A percentile compares a stretch with the other conserved stretches of the same genome.
Conservation (phyloP, 2,888 invertebrate genomes). For the Galerucella nymphaeae region DNA sequence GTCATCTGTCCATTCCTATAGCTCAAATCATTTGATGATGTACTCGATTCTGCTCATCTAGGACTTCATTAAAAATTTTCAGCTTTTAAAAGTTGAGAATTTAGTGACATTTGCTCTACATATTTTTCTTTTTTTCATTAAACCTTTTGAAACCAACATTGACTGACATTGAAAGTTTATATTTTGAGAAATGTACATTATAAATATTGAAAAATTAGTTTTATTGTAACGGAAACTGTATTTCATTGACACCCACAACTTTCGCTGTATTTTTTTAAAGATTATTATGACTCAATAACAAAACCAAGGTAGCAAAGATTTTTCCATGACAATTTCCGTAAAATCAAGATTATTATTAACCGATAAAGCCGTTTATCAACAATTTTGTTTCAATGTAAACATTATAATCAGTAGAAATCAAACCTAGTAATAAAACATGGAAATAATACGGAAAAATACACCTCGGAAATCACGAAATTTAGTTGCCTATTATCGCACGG, state of each 20-base stretch:
- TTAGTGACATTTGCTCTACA: no score
- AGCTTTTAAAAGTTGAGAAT: no score
- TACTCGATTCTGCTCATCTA: no score
- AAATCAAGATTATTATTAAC: not conserved
- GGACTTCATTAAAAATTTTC: no score
- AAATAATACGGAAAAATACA: conserved; percentile 8
- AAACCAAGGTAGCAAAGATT: not conserved
- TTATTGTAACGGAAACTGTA: no score
- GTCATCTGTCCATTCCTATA: no score
- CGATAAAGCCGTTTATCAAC: not conserved
- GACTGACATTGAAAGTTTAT: no score
- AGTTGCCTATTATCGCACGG: conserved; percentile 16
- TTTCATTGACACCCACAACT: not conserved
- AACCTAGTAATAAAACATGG: conserved; percentile 14
- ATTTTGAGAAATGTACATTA: no score
- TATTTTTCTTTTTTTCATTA: no score
- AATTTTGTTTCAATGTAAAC: not conserved
- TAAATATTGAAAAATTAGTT: no score
- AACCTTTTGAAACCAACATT: no score
- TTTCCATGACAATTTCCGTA: not conserved
- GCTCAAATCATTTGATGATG: no score
- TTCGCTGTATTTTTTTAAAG: not conserved
- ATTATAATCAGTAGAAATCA: conserved; percentile 4
- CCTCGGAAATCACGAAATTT: conserved; percentile 18
- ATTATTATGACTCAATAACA: not conserved